Percentiles rank a stretch among this genome's conserved stretches.
Evolutionary conservation across 2,113 vertebrate species (phyloP).

Genomic region (Amazona vittata): DNA sequence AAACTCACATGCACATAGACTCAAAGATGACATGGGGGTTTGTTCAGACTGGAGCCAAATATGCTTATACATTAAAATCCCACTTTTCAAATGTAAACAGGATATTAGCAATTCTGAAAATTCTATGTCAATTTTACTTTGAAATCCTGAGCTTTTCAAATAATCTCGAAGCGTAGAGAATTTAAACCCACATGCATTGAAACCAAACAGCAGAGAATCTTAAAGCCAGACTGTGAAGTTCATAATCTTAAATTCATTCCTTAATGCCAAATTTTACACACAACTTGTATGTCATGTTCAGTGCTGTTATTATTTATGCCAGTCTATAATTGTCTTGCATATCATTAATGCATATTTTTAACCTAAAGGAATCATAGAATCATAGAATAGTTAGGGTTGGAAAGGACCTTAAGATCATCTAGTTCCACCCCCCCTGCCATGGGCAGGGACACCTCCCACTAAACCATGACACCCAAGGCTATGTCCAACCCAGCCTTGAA

Average conservation of each 20-base stretch:
- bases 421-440: too few relatives aligned
- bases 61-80: neutral
- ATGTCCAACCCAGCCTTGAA: too few relatives aligned
- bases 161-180: neutral
- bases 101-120: neutral
- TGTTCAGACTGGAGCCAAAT: neutral
- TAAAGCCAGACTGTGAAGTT: neutral
- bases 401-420: too few relatives aligned
- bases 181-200: neutral
- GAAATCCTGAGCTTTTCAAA: neutral
- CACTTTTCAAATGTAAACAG: neutral
- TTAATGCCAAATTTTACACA: neutral
- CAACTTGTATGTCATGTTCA: neutral
- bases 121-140: neutral
- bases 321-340: neutral
- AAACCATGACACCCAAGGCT: too few relatives aligned
- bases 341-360: slow-evolving; percentile 5
- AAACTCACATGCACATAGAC: neutral
- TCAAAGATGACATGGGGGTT: neutral
- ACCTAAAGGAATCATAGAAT: neutral
- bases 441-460: too few relatives aligned
- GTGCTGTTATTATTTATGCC: slow-evolving; percentile 17
- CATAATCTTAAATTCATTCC: neutral
- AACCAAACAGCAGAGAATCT: neutral
- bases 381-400: too few relatives aligned